Base-by-base conservation (phyloP, 2,888 invertebrate species). In the Campoletis raptor region DNA sequence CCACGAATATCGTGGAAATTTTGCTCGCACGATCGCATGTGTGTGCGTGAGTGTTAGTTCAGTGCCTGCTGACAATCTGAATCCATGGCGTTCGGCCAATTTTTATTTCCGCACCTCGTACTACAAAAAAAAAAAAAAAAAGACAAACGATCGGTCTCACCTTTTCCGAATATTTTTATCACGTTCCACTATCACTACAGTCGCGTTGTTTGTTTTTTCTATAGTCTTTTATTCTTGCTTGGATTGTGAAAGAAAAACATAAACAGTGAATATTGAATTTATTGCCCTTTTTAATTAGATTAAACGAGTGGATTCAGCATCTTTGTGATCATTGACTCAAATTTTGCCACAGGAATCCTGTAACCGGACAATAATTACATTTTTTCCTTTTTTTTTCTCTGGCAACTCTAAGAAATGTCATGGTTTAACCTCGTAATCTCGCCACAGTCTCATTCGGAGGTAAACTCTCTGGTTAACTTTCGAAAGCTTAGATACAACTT, bases 31-130 rank as follows among this genome's bases (percentile, higher is more conserved):
- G 74, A 48, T 72, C 42, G 54, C 57, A 15, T 18, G 6, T 10
- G 66, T 36, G 48, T 48, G 64, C 36, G 66, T 66, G 36, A 66
- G 36, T n/a, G n/a, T 76, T 70, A 45, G 64, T 77, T 66, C 64
- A 77, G n/a, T 67, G 40, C 37, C 74, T 52, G 81, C 36, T 57
- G 67, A 78, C 81, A 73, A 85, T 85, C 85, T 73, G 81, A 81
- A 85, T 81, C 77, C 81, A 42, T 81, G 85, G 81, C 78, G 74
- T 70, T 61, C 66, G 24, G 73, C 78, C 81, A 85, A 79, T 85
- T 85, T 82, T 82, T 78, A 79, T 85, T 85, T 78, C 73, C 73
- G 82, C 78, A 67, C 74, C 40, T 74, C 52, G 69, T 74, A 78
- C 78, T 48, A 78, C 78, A 52, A 21, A 24, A 64, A 30, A 30